Base-by-base conservation (phyloP, 2,888 invertebrate genomes). In the Dicycla oo region DNA sequence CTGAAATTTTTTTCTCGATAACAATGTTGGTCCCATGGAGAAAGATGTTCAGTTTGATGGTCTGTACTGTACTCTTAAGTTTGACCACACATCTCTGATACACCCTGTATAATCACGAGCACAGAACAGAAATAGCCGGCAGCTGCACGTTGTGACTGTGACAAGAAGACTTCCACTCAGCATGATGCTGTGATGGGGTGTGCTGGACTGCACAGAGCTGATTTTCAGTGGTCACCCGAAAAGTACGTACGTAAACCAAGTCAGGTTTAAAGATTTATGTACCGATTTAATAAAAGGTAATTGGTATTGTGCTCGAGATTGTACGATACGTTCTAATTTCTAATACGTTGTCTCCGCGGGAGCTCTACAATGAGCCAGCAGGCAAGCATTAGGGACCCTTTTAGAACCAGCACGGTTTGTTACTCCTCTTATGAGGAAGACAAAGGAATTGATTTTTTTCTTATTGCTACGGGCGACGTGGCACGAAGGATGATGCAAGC, bases 381-480 rank as follows among this genome's bases (percentile, higher is more conserved):
- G 77, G 85, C 75, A 77, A 84, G 80, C 89, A 89, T 89, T 89
- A 89, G 78, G 53, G 67, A 78, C 75, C 73, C 87, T 87, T 75
- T 89, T 81, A 85, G 62, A 54, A 56, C 23, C 45, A 63, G 57
- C 69, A 83, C 67, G 89, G 86, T 88, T 89, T 63, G 88, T 89
- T 89, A 88, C 62, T 7, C 38, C 11, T 26, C 26, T 47, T 73
- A 67, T 26, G 47, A 40, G 15, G 11, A 30, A 73, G 69, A 85
- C 78, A 85, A 85, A 82, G 60, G 60, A 78, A 82, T 75, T 70
- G 49, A 3, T 62, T 71, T 60, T 75, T 71, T 54, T 58, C 18
- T 67, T 61, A 26, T 73, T 83, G 58, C 73, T 58, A 81, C n/a
- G 38, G 18, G n/a, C 13, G 45, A 47, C 20, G 34, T 49, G n/a